Conservation (phyloP, 1,140 invertebrate species). For the Meloidogyne floridensis region DNA sequence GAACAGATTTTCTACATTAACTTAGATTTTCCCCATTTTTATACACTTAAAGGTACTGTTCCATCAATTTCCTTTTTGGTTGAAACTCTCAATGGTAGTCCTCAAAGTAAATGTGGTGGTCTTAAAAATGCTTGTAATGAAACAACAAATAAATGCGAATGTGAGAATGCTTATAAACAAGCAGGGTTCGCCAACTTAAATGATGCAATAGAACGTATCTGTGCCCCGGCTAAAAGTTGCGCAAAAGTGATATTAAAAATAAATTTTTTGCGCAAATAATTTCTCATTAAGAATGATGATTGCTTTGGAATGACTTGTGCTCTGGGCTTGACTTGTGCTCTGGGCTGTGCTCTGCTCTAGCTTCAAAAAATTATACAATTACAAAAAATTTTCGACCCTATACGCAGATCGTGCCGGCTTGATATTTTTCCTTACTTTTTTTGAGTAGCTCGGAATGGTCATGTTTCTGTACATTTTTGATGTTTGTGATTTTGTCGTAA, state of each 20-base stretch:
- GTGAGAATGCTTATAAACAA: not conserved
- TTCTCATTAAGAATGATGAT: not conserved
- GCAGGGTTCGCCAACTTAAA: not conserved
- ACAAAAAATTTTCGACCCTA: too few species aligned
- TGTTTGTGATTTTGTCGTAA: too few species aligned
- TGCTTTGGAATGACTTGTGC: not conserved
- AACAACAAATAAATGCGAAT: conserved; percentile 1
- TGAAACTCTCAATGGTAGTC: not conserved
- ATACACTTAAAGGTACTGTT: not conserved
- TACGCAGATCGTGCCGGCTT: too few species aligned
- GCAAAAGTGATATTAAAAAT: not conserved
- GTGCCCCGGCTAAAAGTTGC: not conserved
- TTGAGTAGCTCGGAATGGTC: too few species aligned
- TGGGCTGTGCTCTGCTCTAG: too few species aligned
- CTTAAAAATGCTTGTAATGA: conserved; percentile 7
- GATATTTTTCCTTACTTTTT: too few species aligned
- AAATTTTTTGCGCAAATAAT: not conserved
- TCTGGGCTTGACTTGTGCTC: not conserved
- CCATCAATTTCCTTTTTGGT: not conserved
- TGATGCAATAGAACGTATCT: not conserved
- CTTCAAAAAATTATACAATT: too few species aligned
- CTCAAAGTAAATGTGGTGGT: conserved; percentile 9
- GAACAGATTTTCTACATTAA: too few species aligned
- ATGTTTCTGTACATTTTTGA: too few species aligned
- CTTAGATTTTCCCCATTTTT: not conserved